Base-by-base conservation (phyloP, 2,888 invertebrate genomes). In the Strigamia maritima region DNA sequence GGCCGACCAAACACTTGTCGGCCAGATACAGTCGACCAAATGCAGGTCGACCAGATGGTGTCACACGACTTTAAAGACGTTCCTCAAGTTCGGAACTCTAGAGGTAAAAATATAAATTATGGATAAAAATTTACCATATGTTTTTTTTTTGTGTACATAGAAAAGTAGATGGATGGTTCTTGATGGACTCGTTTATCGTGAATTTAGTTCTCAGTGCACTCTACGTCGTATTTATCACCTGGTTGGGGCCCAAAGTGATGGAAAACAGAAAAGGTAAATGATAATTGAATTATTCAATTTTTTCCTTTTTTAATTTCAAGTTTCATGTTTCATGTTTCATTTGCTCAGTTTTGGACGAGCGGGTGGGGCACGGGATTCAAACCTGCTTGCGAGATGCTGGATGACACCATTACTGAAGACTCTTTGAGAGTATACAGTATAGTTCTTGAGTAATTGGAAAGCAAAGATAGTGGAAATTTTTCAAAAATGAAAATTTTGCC, bases 141-240 rank as follows among this genome's bases (percentile, higher is more conserved):
- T 60, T 19, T 19, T 60, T 24, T 10, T 6, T 3, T 1, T 22
- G 22, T 75, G 78, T 60, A 94, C 97, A 97, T 90, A 93, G 94
- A 70, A 90, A 96, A 82, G 94, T 95, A 79, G 93, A 91, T 84
- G 91, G 92, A 84, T 95, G 94, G 94, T 88, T 92, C 81, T 91
- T 97, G 91, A 94, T 95, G 93, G 91, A 92, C 83, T 93, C 94
- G 80, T 95, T 95, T 19, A 88, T 93, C 85, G 95, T 96, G 75
- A 96, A 95, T 82, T 85, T 95, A 79, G 88, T 90, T 79, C 91
- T 95, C 84, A 95, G 95, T 87, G 84, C 94, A 79, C 89, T 90
- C 83, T 97, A 96, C 88, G 93, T 93, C 82, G 92, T 93, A 86
- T 91, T 92, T 85, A 92, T 94, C 83, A 92, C 91, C 87, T 90